Evolutionary conservation across 2,797 vertebrate genomes (phyloP), one percentile per base, ranked within the genome.

Genomic region (Anguilla pacifica): DNA sequence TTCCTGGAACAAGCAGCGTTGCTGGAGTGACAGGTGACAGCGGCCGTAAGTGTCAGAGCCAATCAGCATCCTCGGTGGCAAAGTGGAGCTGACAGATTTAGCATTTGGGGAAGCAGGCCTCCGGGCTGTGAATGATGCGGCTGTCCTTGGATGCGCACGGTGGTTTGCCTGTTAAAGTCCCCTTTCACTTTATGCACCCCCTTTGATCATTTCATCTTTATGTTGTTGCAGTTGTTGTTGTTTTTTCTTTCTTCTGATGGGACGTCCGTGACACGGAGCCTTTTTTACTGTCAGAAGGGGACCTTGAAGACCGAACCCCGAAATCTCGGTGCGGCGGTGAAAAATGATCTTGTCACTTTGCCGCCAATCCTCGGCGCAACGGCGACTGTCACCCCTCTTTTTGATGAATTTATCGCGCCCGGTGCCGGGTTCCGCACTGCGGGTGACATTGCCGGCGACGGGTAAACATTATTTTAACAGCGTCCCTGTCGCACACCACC

Each of bases 161-260:
- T n/a, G 74, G 17, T 46, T 17, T 1, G 35, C 35, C 74, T 17
- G 74, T 43, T 43, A 46, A 43, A 79, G 13, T 2, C 51, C 51
- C 49, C 13, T 79, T 43, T 49, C 3, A 0, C 77, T 81, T 77
- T 77, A 81, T 79, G 22, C 9, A n/a, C n/a, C 19, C 77, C 7
- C 77, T 81, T 81, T 81, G 43, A 81, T 49, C 43, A 81, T 81
- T 81, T 25, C 19, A 49, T 81, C 77, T 46, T 49, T 51, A 81
- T 81, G 43, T n/a, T 49, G 77, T 81, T 74, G 70, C 35, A 35
- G 35, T 35, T 35, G 35, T 35, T 35, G 35, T 35, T 35, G 35
- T 35, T 35, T 1, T 35, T 70, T 51, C 4, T 51, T 74, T 81
- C 7, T 46, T 17, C 19, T 15, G 43, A 81, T 2, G 9, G 77